Evolutionary conservation across 2,797 vertebrate genomes (phyloP).

Genomic region (Distichodus sexfasciatus): DNA sequence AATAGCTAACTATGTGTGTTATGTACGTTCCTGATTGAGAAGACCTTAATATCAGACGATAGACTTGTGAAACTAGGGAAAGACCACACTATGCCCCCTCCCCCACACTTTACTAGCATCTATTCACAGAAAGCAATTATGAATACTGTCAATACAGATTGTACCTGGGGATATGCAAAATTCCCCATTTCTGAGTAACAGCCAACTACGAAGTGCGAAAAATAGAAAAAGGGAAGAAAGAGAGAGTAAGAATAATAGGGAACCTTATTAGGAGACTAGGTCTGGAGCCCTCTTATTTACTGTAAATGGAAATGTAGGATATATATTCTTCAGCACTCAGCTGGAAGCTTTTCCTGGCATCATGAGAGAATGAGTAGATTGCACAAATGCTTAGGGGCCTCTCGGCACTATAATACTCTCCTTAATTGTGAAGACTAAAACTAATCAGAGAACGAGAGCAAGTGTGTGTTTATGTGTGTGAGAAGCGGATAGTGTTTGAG

Average conservation of each 20-base stretch:
- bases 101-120: background rate
- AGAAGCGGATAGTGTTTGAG: too few relatives aligned
- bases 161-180: conserved; percentile 36
- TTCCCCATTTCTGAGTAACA: conserved; percentile 23
- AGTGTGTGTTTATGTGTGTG: too few relatives aligned
- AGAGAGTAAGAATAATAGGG: conserved; percentile 2
- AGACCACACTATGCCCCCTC: conserved; percentile 9
- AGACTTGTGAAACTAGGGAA: conserved; percentile 33
- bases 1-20: background rate
- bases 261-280: conserved; percentile 5
- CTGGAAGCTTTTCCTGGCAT: background rate
- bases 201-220: conserved; percentile 1
- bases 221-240: background rate
- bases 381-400: background rate
- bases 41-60: conserved; percentile 46
- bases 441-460: background rate
- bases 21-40: conserved; percentile 30
- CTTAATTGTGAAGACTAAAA: background rate
- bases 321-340: background rate
- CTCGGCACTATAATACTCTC: background rate
- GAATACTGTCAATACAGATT: conserved; percentile 28
- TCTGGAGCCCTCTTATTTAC: conserved; percentile 20
- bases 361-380: background rate
- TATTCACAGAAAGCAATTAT: conserved; percentile 9
- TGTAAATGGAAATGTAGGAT: conserved; percentile 8